Base-by-base conservation (phyloP, 2,113 vertebrate genomes). In the Brachyistius frenatus region DNA sequence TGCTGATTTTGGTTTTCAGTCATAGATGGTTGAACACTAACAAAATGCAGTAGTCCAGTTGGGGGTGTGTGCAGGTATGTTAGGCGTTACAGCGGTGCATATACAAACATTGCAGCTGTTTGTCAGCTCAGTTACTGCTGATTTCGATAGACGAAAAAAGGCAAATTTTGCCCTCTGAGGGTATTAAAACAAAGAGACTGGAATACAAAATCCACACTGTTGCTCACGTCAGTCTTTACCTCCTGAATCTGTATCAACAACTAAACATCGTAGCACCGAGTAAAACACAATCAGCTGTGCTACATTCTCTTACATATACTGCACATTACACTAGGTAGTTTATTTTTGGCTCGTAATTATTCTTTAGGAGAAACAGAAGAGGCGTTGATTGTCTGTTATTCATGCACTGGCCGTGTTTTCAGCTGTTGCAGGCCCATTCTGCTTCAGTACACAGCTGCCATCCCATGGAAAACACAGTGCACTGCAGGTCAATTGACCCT, bases 381-480 rank as follows among this genome's bases (percentile, higher is more conserved):
- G 16, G 14, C 7, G 39, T 0, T 47, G n/a, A 46, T 64, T 32
- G 46, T 74, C 15, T 70, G 35, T 46, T 50, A 23, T 44, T 82
- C 54, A 53, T 79, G 36, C 54, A 9, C 23, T 80, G 62, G 49
- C 49, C 44, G 52, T 75, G 54, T 73, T 56, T 16, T 63, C 32
- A 49, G 49, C 73, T 49, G 63, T 41, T 46, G 33, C 39, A 65
- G 64, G 6, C 50, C 47, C 9, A 9, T 64, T 70, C 74, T 86
- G 79, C 44, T 46, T 91, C 76, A 78, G 86, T 73, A 41, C 84
- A 89, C 89, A 78, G 86, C 91, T 93, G 91, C 90, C 92, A 76
- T 87, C 92, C 84, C 56, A 86, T 90, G 93, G 91, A 84, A 68
- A 84, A 80, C 66, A 75, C 8, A 3, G 78, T 68, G 86, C 78